Evolutionary conservation across 2,888 invertebrate genomes (phyloP), one percentile per base, ranked within the genome.

Genomic region (Athripsodes cinereus): DNA sequence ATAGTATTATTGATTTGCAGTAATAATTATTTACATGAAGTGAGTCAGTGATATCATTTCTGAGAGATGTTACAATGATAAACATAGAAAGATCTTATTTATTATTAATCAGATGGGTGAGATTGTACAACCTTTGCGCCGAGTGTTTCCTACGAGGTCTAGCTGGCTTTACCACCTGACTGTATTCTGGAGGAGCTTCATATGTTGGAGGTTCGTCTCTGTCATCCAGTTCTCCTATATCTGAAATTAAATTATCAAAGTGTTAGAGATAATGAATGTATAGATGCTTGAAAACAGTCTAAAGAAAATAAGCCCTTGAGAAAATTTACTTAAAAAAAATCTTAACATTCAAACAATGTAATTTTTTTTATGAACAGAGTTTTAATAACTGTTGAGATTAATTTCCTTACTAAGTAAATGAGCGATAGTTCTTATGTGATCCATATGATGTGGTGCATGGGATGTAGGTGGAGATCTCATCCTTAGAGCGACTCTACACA

Each of bases 101-200:
- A 31, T 6, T 31, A 31, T 31, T 31, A 31, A 31, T 8, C 8
- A 31, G 11, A 31, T 8, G 31, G 11, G 11, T 31, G 13, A 40
- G 3, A 26, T 26, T 26, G 26, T 26, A 16, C 8, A 13, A 61
- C 61, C 61, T 55, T 50, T 61, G 58, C 6, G 58, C 49, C 3
- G 61, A 61, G 16, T 55, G 61, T 50, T 61, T 61, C 18, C 58
- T 55, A 2, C 58, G 55, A 13, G 55, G 52, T 2, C 50, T 16
- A 1, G 46, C 46, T 5, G 58, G 53, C 53, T 63, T 63, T 16
- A 63, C 49, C 10, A 58, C 61, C 56, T 63, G 61, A 40, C 53
- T 60, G 50, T 63, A 63, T 56, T 63, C 63, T 21, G 63, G 63
- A n/a, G 63, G 63, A 22, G 63, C 61, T 49, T 63, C 63, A 47